These are phyloP conservation scores for Hydrophis major DNA, from an alignment of 2,797 vertebrate species.

Conservation along the genomic window DNA sequence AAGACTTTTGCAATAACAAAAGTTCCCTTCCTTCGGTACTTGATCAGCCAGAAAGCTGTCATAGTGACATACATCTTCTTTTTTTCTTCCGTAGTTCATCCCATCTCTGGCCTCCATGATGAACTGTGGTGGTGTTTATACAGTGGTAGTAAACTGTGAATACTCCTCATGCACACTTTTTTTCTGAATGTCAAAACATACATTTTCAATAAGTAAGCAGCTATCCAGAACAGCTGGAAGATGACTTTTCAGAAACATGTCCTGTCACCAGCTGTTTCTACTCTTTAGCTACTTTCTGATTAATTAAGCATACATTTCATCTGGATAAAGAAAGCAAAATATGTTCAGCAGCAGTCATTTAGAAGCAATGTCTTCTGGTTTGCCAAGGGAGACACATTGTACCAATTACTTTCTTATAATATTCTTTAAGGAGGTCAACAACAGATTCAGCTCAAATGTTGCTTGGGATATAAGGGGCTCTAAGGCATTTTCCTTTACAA, in stretches of 20 bases:
- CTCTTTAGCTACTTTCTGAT: slow-evolving; percentile 11
- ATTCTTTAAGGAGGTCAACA: background rate
- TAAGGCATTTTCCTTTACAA: background rate
- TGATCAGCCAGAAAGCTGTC: too few species aligned
- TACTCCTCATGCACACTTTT: background rate
- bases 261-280: background rate
- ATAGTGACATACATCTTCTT: too few species aligned
- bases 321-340: slow-evolving; percentile 25
- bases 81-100: background rate
- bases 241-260: background rate
- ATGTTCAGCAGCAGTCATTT: background rate
- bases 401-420: slow-evolving; percentile 8
- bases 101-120: background rate
- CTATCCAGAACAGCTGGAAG: background rate
- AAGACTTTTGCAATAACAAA: background rate
- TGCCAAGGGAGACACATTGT: background rate
- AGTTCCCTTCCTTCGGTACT: background rate
- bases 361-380: background rate
- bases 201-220: background rate
- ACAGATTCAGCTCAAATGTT: background rate
- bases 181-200: background rate
- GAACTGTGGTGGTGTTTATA: background rate
- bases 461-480: background rate
- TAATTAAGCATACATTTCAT: slow-evolving; percentile 19
- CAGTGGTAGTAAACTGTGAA: background rate